Base-by-base conservation (phyloP, 2,888 invertebrate genomes). In the Drosophila macrospina region DNA sequence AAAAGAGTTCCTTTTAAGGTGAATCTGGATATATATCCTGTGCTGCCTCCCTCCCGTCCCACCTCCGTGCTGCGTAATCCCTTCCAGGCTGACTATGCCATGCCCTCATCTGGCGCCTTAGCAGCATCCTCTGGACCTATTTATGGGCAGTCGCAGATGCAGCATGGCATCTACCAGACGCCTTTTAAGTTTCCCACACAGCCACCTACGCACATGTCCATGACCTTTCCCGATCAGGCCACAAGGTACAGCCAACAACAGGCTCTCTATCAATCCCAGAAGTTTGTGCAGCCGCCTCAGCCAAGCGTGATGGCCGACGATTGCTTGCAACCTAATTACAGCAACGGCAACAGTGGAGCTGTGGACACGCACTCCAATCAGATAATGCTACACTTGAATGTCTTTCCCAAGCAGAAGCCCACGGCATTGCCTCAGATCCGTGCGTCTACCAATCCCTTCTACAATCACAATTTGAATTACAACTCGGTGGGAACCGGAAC, bases 361-460 rank as follows among this genome's bases (percentile, higher is more conserved):
- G 32, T 61, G 5, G 72, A 72, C 7, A 13, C 65, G 0, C 80
- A 78, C 13, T 56, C 80, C 5, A 93, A 94, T 39, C 94, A 94
- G 83, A 94, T 95, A 92, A 92, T 95, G 78, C 93, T 95, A 5
- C 95, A 95, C 66, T 91, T 95, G n/a, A 95, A 95, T 91, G 91
- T 95, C 7, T 95, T 94, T 82, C 94, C 94, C 0, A 93, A 93
- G 55, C 93, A 92, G 63, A 93, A 93, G 68, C 51, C 69, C 8
- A 69, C 78, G 5, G 44, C 81, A 26, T 48, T 30, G 39, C 32
- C 54, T 2, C 55, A 65, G 0, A 50, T 74, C 4, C 70, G 86
- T 5, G 51, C 76, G 4, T 91, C 90, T n/a, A 91, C 89, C 1
- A 90, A 90, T 81, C 90, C 90, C 0, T 90, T 90, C 32, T 90